phyloP scores from a whole-genome alignment of 2,113 vertebrate genomes.

The Coptodon rendalli region DNA sequence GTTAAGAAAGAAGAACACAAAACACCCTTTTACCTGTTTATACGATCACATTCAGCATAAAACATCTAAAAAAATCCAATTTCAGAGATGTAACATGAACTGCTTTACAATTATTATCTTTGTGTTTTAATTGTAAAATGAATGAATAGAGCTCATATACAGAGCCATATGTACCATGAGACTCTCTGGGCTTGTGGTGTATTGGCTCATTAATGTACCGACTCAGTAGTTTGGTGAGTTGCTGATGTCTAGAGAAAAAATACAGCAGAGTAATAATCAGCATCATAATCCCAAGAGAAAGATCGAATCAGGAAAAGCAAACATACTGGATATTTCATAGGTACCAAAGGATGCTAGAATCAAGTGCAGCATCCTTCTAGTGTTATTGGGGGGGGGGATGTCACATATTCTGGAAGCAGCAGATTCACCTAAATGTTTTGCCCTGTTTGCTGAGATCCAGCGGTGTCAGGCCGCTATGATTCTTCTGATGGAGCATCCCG shows the following conservation, averaged over 20 bases:
- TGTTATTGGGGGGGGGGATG: background rate
- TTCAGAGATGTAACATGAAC: background rate
- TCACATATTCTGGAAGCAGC: background rate
- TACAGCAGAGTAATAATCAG: slow-evolving; percentile 28
- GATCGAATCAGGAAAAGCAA: background rate
- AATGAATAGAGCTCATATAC: background rate
- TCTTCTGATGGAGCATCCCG: slow-evolving; percentile 63
- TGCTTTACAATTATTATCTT: background rate
- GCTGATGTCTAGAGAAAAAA: slow-evolving; percentile 70
- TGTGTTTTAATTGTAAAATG: background rate
- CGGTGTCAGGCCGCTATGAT: slow-evolving; percentile 66
- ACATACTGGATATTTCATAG: background rate
- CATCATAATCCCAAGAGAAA: slow-evolving; percentile 17
- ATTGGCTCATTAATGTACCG: slow-evolving; percentile 59
- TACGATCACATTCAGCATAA: background rate
- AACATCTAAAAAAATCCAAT: background rate
- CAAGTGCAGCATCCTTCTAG: background rate
- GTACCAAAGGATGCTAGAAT: background rate
- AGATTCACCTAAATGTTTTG: slow-evolving; percentile 70
- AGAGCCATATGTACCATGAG: slow-evolving; percentile 54
- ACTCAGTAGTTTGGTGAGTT: slow-evolving; percentile 70
- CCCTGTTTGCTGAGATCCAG: slow-evolving; percentile 72
- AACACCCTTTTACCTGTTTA: background rate
- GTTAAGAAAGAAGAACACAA: background rate
- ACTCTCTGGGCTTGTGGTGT: slow-evolving; percentile 65